Evolutionary conservation across 2,888 invertebrate genomes (phyloP), one percentile per base, ranked within the genome.

Genomic region (Liopterus haemorrhoidalis): DNA sequence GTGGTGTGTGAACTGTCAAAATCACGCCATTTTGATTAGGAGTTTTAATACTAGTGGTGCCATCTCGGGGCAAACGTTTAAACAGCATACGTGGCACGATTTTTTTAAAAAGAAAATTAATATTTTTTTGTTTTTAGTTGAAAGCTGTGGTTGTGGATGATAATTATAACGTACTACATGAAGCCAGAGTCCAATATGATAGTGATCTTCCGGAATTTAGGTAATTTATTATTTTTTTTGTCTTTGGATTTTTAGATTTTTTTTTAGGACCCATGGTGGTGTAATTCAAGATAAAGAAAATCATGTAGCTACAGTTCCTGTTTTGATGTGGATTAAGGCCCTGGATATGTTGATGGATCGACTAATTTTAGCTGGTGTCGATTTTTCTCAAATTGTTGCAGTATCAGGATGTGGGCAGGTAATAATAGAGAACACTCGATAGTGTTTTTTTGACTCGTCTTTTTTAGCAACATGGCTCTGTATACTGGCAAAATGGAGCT

Each of bases 241-340:
- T 11, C 24, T 24, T 22, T 19, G 36, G 21, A 22, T 36, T 6
- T 8, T 8, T 16, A 14, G 25, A 24, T 14, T 24, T 25, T 37
- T 24, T 56, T 57, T 37, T 53, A 78, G 81, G 52, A 81, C 81
- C 2, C 75, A 76, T 53, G 79, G 79, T 9, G 81, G 81, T 8
- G 77, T 78, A 2, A 63, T 74, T 28, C 71, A 71, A 41, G 70
- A 69, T 49, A 71, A 72, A 57, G 69, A 66, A 28, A 65, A 69
- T 1, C 65, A 70, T 49, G 65, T 73, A 4, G 85, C 85, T 53
- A 83, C 82, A 31, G 86, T 85, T 1, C 94, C 94, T 1, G 83
- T 91, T 0, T 70, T 88, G 18, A 86, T 97, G 82, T 97, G 95
- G 95, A 83, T 97, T 5, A 93, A 94, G 70, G 93, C 95, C 0